Conservation (phyloP, 2,113 vertebrate species). For the Anhinga anhinga region DNA sequence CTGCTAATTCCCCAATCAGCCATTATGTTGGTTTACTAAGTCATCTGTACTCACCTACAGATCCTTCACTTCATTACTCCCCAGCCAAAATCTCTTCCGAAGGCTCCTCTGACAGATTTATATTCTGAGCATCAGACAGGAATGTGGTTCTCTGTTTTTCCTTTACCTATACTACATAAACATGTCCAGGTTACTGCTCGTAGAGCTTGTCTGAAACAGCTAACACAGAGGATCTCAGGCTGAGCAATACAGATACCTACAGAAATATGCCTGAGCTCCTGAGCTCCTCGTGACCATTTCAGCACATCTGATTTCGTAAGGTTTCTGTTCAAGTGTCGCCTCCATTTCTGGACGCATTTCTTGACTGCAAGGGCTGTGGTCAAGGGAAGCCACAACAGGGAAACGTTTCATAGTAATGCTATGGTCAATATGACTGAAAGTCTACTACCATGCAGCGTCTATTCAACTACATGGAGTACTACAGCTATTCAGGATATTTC, state of each 20-base stretch:
- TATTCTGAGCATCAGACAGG: conserved; percentile 83
- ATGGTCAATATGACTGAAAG: neutral
- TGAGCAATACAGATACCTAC: neutral
- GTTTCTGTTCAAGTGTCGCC: neutral
- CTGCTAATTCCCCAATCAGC: conserved; percentile 73
- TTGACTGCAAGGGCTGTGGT: neutral
- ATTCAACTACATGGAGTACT: neutral
- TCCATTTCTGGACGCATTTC: neutral
- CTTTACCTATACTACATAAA: conserved; percentile 83
- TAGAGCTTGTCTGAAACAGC: neutral
- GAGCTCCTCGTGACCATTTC: neutral
- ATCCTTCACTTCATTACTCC: conserved; percentile 80
- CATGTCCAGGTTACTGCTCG: conserved; percentile 61
- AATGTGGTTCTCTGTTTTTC: conserved; percentile 81
- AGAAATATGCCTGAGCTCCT: neutral
- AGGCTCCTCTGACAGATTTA: conserved; percentile 78
- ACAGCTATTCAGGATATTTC: neutral
- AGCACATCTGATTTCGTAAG: neutral
- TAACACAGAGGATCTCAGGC: neutral
- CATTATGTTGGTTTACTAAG: conserved; percentile 71
- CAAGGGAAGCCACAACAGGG: neutral
- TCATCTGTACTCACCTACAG: conserved; percentile 72
- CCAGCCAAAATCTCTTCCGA: conserved; percentile 74
- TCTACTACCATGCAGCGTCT: neutral
- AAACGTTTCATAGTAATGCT: rapidly evolving